Conservation (phyloP, 2,113 vertebrate genomes). For the Morone chrysops region DNA sequence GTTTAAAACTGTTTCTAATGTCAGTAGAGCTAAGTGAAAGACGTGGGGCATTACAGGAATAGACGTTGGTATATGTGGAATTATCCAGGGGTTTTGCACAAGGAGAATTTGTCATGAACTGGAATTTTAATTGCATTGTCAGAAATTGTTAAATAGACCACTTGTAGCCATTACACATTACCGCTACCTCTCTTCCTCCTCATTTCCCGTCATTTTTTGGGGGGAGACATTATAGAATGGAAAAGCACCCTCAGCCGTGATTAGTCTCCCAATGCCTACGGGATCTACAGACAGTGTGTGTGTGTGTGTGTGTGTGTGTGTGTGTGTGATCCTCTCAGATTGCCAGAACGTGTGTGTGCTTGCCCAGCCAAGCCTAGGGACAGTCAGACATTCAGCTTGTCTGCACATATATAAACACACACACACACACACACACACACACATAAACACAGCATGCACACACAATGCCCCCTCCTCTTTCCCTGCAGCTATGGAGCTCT, state of each 20-base stretch:
- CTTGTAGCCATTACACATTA: background rate
- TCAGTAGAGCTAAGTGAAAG: background rate
- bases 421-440: conserved; percentile 35
- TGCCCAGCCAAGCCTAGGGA: conserved; percentile 74
- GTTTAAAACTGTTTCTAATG: conserved; percentile 8
- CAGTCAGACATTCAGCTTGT: conserved; percentile 56
- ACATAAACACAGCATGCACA: conserved; percentile 26
- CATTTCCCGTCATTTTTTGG: conserved; percentile 34
- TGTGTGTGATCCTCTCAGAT: conserved; percentile 44
- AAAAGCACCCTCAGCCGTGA: conserved; percentile 58
- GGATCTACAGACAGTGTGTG: conserved; percentile 41
- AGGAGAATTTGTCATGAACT: background rate
- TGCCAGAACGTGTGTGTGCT: conserved; percentile 66
- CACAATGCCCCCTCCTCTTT: conserved; percentile 32
- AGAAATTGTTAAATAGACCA: background rate
- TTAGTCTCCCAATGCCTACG: conserved; percentile 50
- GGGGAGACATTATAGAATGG: conserved; percentile 24
- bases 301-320: conserved; percentile 31
- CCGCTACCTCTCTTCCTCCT: background rate
- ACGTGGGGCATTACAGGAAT: background rate
- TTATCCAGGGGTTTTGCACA: background rate
- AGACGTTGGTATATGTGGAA: background rate
- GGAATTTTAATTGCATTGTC: background rate
- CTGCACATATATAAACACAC: conserved; percentile 33
- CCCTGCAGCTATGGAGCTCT: conserved; percentile 42